Percentiles rank a stretch among this genome's conserved stretches.
Conservation (phyloP, 2,888 invertebrate genomes). For the Protonemura montana region DNA sequence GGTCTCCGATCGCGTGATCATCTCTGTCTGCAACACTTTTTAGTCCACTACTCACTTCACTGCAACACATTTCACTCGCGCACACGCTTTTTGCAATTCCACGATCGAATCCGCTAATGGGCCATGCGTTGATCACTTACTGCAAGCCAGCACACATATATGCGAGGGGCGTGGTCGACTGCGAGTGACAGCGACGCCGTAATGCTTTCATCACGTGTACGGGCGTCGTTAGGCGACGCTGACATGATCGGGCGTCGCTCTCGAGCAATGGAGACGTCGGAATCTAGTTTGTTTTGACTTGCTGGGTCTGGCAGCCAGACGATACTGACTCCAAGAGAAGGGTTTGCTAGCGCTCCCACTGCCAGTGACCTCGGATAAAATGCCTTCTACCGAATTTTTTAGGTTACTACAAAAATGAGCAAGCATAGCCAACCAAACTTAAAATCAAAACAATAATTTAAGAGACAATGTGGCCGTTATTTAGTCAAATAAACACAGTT, state of each 20-base stretch:
- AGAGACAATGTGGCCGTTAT: too few species aligned
- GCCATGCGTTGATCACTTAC: not conserved
- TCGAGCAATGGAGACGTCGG: not conserved
- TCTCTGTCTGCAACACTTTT: not conserved
- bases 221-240: not conserved
- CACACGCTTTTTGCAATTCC: not conserved
- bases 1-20: too few species aligned
- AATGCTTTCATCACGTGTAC: not conserved
- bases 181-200: not conserved
- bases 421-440: too few species aligned
- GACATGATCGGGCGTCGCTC: not conserved
- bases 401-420: too few species aligned
- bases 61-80: not conserved
- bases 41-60: not conserved
- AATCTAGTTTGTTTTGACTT: not conserved
- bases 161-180: constrained; percentile 13
- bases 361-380: too few species aligned
- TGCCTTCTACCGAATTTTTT: too few species aligned
- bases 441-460: too few species aligned
- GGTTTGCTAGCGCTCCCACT: too few species aligned
- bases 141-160: not conserved
- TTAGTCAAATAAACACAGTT: too few species aligned
- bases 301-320: too few species aligned
- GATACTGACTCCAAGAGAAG: too few species aligned
- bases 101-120: not conserved